Evolutionary conservation across 2,888 invertebrate genomes (phyloP).

Genomic region (Strigamia transsilvanica): DNA sequence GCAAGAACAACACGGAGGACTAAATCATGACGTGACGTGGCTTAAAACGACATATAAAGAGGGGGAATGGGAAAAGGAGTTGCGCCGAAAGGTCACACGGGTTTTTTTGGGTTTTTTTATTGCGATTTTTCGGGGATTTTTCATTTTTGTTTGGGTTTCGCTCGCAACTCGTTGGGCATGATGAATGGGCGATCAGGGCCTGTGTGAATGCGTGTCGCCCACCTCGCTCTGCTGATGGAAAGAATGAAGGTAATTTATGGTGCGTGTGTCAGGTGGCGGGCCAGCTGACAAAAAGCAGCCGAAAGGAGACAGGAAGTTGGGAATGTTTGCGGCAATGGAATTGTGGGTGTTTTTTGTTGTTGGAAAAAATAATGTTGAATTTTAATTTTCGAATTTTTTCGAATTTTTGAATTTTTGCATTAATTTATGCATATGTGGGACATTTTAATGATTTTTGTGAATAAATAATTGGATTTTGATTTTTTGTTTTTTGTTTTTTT

Average conservation of each 20-base stretch:
- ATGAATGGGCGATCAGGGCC: slow-evolving; percentile 12
- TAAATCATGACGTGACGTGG: slow-evolving; percentile 35
- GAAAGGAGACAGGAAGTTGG: background rate
- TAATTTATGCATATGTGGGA: background rate
- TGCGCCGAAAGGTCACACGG: background rate
- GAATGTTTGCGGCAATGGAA: background rate
- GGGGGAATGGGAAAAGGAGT: no score
- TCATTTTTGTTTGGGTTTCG: no score
- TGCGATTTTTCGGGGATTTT: no score
- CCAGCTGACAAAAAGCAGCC: slow-evolving; percentile 15
- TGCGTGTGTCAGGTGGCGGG: slow-evolving; percentile 1
- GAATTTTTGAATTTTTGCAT: background rate
- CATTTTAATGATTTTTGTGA: no score
- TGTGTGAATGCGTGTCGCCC: slow-evolving; percentile 30
- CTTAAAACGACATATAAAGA: background rate
- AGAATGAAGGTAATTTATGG: slow-evolving; percentile 30
- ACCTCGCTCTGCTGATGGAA: background rate
- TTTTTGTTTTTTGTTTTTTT: no score
- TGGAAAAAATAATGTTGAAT: no score
- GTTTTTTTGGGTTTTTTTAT: no score
- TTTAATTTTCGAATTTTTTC: no score
- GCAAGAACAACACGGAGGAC: slow-evolving; percentile 36
- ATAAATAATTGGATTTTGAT: no score
- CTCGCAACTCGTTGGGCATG: background rate
- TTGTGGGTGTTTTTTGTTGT: no score